phyloP scores from a whole-genome alignment of 2,113 vertebrate species.

The Poicephalus meyeri region DNA sequence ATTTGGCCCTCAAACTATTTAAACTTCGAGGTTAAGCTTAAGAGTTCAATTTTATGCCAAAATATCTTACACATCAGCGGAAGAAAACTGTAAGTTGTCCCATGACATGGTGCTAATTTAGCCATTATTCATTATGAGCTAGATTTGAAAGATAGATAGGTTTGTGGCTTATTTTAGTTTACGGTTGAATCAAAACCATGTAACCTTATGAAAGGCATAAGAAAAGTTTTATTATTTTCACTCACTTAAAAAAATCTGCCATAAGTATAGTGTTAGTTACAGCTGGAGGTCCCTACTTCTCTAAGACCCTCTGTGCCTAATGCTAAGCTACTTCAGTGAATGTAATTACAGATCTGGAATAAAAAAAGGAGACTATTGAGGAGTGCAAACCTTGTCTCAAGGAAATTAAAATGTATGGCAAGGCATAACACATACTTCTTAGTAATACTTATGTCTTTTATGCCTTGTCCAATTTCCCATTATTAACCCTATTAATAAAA shows the following conservation, averaged over 20 bases:
- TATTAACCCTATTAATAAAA: background rate
- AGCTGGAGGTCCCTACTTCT: background rate
- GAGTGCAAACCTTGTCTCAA: background rate
- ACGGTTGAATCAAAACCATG: background rate
- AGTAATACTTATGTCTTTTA: background rate
- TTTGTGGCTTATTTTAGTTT: constrained; percentile 10
- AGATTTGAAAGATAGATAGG: background rate
- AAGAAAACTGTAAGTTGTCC: background rate
- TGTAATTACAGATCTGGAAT: background rate
- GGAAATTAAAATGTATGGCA: background rate
- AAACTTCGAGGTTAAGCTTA: background rate
- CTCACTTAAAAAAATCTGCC: background rate
- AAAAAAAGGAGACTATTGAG: background rate
- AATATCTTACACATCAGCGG: background rate
- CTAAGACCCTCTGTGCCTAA: background rate
- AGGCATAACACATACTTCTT: background rate
- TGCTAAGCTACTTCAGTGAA: background rate
- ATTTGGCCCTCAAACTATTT: constrained; percentile 1
- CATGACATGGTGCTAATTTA: background rate
- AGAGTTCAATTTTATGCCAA: background rate
- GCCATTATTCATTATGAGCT: background rate
- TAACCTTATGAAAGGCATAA: background rate
- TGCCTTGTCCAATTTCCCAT: background rate
- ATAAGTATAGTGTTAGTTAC: background rate
- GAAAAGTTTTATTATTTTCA: background rate